A percentile compares a stretch with the other conserved stretches of the same genome.
phyloP scores from a whole-genome alignment of 2,797 vertebrate species.

The Mus caroli region DNA sequence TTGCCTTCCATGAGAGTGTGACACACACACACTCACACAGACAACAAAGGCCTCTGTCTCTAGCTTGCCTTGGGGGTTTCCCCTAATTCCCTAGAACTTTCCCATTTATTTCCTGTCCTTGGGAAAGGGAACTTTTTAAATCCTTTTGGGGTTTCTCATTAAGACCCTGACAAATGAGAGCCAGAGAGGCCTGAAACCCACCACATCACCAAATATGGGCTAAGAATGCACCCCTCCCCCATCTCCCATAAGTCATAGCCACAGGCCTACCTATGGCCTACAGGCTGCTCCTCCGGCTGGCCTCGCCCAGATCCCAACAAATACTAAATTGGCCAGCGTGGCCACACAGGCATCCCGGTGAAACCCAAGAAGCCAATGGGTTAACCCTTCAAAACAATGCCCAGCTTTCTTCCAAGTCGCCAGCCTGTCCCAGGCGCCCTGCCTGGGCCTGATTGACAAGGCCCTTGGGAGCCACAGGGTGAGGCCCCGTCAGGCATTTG shows the following conservation, averaged over 20 bases:
- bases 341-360: slow-evolving; percentile 69
- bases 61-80: not conserved
- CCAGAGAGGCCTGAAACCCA: slow-evolving; percentile 32
- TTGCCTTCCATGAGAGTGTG: not conserved
- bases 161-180: slow-evolving; percentile 67
- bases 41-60: not conserved
- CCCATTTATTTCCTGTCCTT: slow-evolving; percentile 75
- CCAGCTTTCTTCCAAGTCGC: slow-evolving; percentile 76
- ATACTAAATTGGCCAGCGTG: not conserved
- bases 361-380: slow-evolving; percentile 77
- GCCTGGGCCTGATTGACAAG: slow-evolving; percentile 77
- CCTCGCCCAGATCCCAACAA: not conserved
- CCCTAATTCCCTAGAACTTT: slow-evolving; percentile 51
- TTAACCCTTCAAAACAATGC: slow-evolving; percentile 82
- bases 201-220: slow-evolving; percentile 75
- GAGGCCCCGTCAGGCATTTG: slow-evolving; percentile 66
- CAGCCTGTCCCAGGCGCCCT: slow-evolving; percentile 68
- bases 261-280: not conserved
- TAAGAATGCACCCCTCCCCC: slow-evolving; percentile 53
- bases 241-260: not conserved
- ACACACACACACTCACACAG: not conserved
- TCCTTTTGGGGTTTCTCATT: slow-evolving; percentile 75
- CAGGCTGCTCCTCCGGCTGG: not conserved
- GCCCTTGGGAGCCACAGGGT: slow-evolving; percentile 51
- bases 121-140: slow-evolving; percentile 76